Base-by-base conservation (phyloP, 2,113 vertebrate species). In the Abramis brama region DNA sequence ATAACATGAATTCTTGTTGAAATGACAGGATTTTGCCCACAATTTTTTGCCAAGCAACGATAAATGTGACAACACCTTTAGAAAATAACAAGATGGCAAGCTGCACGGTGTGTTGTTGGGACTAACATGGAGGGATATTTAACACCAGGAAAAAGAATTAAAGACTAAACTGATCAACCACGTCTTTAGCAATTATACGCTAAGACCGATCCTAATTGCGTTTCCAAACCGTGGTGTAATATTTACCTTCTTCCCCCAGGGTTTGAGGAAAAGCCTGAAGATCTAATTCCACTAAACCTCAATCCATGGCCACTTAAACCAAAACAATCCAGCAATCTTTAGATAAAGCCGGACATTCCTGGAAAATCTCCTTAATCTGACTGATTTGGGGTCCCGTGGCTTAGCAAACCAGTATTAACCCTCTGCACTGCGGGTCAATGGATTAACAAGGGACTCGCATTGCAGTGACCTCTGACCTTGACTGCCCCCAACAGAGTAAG, bases 361-460 rank as follows among this genome's bases (percentile, higher is more conserved):
- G 84, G 78, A 87, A 90, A 94, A 92, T 89, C 89, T 87, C 86
- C 88, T 91, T 86, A 90, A 91, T 82, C 57, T 74, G 75, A 85
- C 75, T 88, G 86, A 86, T 73, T 21, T 70, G 6, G 59, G 82
- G 91, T 90, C 75, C 83, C 77, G 55, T 68, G 78, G 90, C 82
- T 91, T 83, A 76, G 87, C 90, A 90, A 92, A 91, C 92, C 89
- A 91, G 90, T 84, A 89, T 93, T 89, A 92, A 91, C 90, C 89
- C 85, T 45, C 79, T 82, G 87, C 50, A 90, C 64, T 86, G 85
- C 88, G 86, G 91, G 91, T 91, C 91, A 92, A 52, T 85, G 88
- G 89, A 89, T 87, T 84, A 23, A 91, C 90, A 91, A 91, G 86
- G 85, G 80, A 90, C 82, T 82, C 85, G 85, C 87, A 86, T 60